Base-by-base conservation (phyloP, 2,888 invertebrate species). In the Leptinotarsa tumamoca region DNA sequence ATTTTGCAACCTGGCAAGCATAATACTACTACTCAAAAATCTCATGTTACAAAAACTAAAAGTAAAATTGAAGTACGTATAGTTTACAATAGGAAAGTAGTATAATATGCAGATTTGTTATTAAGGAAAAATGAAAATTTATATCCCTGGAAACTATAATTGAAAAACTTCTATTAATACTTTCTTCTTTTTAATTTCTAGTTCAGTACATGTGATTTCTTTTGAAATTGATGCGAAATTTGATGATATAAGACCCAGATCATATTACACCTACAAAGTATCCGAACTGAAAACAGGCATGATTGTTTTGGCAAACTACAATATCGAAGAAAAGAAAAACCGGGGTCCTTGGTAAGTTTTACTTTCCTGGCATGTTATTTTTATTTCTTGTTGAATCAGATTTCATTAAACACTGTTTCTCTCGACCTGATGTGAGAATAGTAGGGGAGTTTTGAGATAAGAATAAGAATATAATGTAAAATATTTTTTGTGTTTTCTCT, bases 241-340 rank as follows among this genome's bases (percentile, higher is more conserved):
- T 79, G 87, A 90, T 67, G 90, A 91, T 76, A 90, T 96, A 70
- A 90, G 95, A 73, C 95, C 95, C 0, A 89, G 95, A 81, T 92
- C 95, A 0, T 89, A 91, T 78, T 89, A 87, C 43, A 87, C 88
- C 33, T 87, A 94, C 69, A 86, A 90, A 21, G 84, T 91, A 17
- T 86, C 89, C 2, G 89, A 93, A 71, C 85, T 95, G 33, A 87
- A 90, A 81, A 86, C 89, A 5, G 93, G 92, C 0, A 90, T 92
- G 80, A 90, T 85, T 71, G 92, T 95, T 13, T 91, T 96, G 91
- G 90, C 93, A 0, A 96, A 95, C 87, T 92, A 94, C 84, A 95
- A 95, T 84, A 89, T 92, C 14, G 95, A 95, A 74, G 89, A 93
- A 15, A 92, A 93, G 0, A 87, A 89, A 27, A 90, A 92, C 80